Conservation (phyloP, 2,888 invertebrate species). For the Leistus spinibarbis region DNA sequence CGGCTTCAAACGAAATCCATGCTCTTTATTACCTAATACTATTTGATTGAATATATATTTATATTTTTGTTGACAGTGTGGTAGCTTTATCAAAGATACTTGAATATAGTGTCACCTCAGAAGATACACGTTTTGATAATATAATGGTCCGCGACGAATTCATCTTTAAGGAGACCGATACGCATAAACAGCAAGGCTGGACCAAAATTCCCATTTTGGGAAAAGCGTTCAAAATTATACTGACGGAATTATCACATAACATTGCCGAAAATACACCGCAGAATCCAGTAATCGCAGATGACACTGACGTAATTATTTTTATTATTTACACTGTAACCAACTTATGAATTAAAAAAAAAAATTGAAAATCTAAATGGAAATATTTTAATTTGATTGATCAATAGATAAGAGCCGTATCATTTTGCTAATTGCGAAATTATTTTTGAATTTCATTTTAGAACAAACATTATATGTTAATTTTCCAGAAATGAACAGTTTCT, state of each 20-base stretch:
- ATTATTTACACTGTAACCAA: no score
- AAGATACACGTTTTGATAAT: slow-evolving; percentile 61
- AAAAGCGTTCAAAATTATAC: slow-evolving; percentile 73
- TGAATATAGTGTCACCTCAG: slow-evolving; percentile 69
- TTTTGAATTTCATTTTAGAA: no score
- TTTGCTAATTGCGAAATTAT: no score
- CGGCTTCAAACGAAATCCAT: background rate
- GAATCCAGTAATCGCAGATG: background rate
- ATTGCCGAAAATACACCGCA: slow-evolving; percentile 57
- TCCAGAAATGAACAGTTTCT: no score
- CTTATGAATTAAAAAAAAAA: no score
- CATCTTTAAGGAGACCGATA: slow-evolving; percentile 52
- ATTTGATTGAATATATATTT: slow-evolving; percentile 12
- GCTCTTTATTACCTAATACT: background rate
- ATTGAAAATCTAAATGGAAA: no score
- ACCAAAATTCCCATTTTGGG: slow-evolving; percentile 69
- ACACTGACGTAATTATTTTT: slow-evolving; percentile 45
- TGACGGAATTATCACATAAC: slow-evolving; percentile 67
- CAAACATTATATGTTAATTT: no score
- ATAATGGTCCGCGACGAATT: slow-evolving; percentile 52
- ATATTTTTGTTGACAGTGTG: slow-evolving; percentile 56
- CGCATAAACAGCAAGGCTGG: slow-evolving; percentile 60
- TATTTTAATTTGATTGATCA: no score
- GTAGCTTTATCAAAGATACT: slow-evolving; percentile 72
- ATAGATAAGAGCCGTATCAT: no score